phyloP scores from a whole-genome alignment of 2,888 invertebrate species.

The Tiliacea citrago region DNA sequence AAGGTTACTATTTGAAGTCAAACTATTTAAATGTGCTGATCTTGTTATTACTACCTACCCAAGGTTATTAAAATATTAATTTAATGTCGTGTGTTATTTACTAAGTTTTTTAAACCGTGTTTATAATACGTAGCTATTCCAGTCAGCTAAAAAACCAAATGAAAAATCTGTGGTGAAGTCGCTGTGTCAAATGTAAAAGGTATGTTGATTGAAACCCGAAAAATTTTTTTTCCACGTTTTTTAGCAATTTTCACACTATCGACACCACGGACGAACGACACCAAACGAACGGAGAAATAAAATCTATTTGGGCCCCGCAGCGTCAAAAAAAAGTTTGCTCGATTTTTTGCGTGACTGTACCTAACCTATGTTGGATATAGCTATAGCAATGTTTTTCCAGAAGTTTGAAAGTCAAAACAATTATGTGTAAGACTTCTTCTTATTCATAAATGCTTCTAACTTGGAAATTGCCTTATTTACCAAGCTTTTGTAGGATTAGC shows the following conservation, averaged over 20 bases:
- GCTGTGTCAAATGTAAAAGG: slow-evolving; percentile 55
- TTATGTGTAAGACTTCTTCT: neutral
- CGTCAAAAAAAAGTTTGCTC: neutral
- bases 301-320: slow-evolving; percentile 35
- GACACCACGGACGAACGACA: slow-evolving; percentile 49
- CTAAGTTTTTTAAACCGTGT: neutral
- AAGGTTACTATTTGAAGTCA: slow-evolving; percentile 3
- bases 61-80: neutral
- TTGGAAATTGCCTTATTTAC: neutral
- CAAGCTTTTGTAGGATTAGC: neutral
- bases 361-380: neutral
- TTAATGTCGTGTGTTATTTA: neutral
- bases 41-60: neutral
- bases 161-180: slow-evolving; percentile 16
- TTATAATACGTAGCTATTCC: neutral
- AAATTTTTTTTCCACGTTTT: slow-evolving; percentile 40
- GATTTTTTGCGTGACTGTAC: slow-evolving; percentile 10
- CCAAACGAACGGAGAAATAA: slow-evolving; percentile 52
- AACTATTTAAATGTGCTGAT: neutral
- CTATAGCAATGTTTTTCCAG: slow-evolving; percentile 3
- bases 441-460: neutral
- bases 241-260: slow-evolving; percentile 61
- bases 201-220: slow-evolving; percentile 59
- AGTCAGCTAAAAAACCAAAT: neutral
- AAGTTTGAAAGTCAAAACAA: neutral